Evolutionary conservation across 2,113 vertebrate species (phyloP).

Genomic region (Dascyllus trimaculatus): DNA sequence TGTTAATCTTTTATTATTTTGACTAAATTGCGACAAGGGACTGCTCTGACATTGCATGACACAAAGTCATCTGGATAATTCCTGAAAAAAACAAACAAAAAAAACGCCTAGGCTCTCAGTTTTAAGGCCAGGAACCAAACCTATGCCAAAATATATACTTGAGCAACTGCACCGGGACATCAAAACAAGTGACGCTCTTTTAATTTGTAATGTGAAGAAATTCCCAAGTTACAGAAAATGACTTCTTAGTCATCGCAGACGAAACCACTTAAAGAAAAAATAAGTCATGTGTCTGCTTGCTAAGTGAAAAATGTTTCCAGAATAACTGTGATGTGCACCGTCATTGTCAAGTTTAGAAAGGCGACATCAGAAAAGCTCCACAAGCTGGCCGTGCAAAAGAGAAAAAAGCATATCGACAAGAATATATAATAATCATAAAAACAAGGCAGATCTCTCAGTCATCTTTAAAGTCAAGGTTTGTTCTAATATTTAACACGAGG

Average conservation of each 20-base stretch:
- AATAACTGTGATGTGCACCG: constrained; percentile 34
- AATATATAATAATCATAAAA: not conserved
- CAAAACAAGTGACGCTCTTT: constrained; percentile 27
- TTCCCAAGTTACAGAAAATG: constrained; percentile 31
- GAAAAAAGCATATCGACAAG: not conserved
- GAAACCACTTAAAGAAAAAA: constrained; percentile 48
- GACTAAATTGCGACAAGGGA: not conserved
- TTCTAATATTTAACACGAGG: not conserved
- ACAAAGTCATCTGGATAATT: not conserved
- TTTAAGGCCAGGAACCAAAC: not conserved
- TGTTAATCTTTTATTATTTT: not conserved
- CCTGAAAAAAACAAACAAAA: constrained; percentile 10
- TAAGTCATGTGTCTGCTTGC: constrained; percentile 25
- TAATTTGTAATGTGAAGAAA: constrained; percentile 21
- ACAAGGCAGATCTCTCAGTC: not conserved
- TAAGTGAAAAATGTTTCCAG: constrained; percentile 36
- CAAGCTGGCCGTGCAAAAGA: not conserved
- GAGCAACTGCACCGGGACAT: not conserved
- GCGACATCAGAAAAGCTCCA: not conserved
- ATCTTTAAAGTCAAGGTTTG: not conserved
- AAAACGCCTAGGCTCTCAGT: not conserved
- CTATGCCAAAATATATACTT: not conserved
- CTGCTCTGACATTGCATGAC: not conserved
- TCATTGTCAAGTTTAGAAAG: constrained; percentile 17
- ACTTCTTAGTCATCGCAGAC: constrained; percentile 34